Conservation (phyloP, 2,888 invertebrate species). For the Agriopis marginaria region DNA sequence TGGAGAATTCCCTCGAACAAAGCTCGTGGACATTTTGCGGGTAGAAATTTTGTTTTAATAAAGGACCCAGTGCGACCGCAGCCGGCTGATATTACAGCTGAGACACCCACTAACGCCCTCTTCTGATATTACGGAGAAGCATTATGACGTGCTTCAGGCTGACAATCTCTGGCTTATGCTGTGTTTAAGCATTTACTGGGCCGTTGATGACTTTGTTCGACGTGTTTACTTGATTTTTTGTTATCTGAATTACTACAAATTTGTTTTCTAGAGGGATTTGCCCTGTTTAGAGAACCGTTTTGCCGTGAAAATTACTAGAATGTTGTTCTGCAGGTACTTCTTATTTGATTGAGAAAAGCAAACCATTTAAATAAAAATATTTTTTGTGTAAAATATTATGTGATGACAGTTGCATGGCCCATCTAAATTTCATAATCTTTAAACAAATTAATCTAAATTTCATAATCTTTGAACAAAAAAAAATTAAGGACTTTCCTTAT, state of each 20-base stretch:
- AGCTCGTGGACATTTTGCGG: slow-evolving; percentile 79
- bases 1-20: slow-evolving; percentile 58
- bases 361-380: not conserved
- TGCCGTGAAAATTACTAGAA: not conserved
- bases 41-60: slow-evolving; percentile 84
- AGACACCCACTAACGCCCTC: slow-evolving; percentile 82
- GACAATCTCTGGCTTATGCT: slow-evolving; percentile 72
- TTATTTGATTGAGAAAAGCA: not conserved
- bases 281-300: too few species aligned
- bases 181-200: slow-evolving; percentile 58
- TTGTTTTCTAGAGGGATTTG: not conserved
- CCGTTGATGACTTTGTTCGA: slow-evolving; percentile 46
- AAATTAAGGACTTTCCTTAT: too few species aligned
- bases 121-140: slow-evolving; percentile 80
- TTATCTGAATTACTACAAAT: slow-evolving; percentile 8
- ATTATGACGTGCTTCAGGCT: slow-evolving; percentile 81
- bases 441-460: too few species aligned
- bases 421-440: too few species aligned
- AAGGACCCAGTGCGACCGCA: slow-evolving; percentile 73
- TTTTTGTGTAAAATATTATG: too few species aligned
- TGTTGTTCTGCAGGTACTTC: not conserved
- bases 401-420: too few species aligned
- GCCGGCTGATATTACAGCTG: slow-evolving; percentile 77
- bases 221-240: slow-evolving; percentile 42
- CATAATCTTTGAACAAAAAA: too few species aligned